Evolutionary conservation across 2,797 vertebrate genomes (phyloP), one percentile per base, ranked within the genome.

Genomic region (Pampus argenteus): DNA sequence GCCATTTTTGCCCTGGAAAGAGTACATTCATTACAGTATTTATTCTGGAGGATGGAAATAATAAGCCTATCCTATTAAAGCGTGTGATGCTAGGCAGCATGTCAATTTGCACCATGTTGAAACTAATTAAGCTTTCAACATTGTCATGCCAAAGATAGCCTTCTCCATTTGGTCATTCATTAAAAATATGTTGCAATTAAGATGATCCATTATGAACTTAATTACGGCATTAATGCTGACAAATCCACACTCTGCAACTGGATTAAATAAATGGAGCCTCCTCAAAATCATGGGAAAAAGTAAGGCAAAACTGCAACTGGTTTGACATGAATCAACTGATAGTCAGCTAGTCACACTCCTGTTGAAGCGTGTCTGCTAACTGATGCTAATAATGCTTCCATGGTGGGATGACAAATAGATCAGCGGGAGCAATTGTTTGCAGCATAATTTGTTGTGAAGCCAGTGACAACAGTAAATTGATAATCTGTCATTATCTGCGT

Each of bases 121-220:
- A 87, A 78, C 76, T 86, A 90, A 89, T 88, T 84, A 82, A 50
- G 78, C 85, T 78, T 86, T 85, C 60, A 81, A 78, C 69, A 75
- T 64, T 76, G 81, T 77, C 82, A 62, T 25, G 66, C 80, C 69
- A 82, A 85, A 87, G 86, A 89, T 79, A 86, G 79, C 79, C 79
- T 65, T 49, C 74, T 79, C 74, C 64, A 76, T 84, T 89, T 51
- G 81, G 86, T 76, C 76, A 86, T 86, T 83, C 81, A 90, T 90
- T 88, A 87, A 90, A 88, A 84, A 86, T 82, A 80, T 85, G 88
- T 87, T 78, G 71, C 82, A 86, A 90, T 89, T 86, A 89, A 76
- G 70, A 86, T 34, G 74, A 91, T 87, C 76, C 78, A 86, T 89
- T 90, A 88, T 72, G 76, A 52, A 72, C 77, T 79, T 91, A 85